Base-by-base conservation (phyloP, 2,888 invertebrate species). In the Papilio gigon region DNA sequence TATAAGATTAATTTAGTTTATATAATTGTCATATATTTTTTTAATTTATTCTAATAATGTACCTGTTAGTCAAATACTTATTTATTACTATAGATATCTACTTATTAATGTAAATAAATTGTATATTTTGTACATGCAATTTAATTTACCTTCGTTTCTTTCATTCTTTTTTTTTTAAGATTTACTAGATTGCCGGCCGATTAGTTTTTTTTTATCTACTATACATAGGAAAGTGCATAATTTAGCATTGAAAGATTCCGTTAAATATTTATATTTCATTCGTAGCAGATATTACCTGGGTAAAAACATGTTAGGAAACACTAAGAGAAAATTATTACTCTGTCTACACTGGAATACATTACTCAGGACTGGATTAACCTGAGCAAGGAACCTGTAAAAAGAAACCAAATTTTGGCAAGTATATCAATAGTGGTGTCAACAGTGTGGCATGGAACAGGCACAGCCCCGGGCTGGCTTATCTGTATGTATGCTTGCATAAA, bases 31-130 rank as follows among this genome's bases (percentile, higher is more conserved):
- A 22, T 56, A 17, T 42, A 11, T 14, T 6, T 20, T 37, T 35
- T 35, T 22, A 22, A 37, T 22, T 37, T 58, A 44, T 22, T 27
- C 14, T 30, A 42, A 4, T 50, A 22, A 67, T 44, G 62, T 67
- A 67, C 67, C 62, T 67, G 62, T 33, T 62, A 67, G 27, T 8
- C n/a, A 6, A 30, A 66, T 60, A 37, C 35, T 17, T 4, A 66
- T 58, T 65, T 66, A 44, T 44, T 65, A n/a, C 3, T 20, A 59
- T 33, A 20, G 5, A 42, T 1, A 4, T 1, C 2, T 8, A 30
- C 14, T 9, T 30, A 17, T 27, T 44, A 59, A 11, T 65, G 59
- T 42, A 62, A 61, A 62, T 67, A 62, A 56, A 53, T 40, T 42
- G 40, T 53, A 30, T 53, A 17, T 53, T 22, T 47, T 27, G 44